These are phyloP conservation scores for Linurgus olivaceus DNA, from an alignment of 2,797 vertebrate species.

Conservation along the genomic window DNA sequence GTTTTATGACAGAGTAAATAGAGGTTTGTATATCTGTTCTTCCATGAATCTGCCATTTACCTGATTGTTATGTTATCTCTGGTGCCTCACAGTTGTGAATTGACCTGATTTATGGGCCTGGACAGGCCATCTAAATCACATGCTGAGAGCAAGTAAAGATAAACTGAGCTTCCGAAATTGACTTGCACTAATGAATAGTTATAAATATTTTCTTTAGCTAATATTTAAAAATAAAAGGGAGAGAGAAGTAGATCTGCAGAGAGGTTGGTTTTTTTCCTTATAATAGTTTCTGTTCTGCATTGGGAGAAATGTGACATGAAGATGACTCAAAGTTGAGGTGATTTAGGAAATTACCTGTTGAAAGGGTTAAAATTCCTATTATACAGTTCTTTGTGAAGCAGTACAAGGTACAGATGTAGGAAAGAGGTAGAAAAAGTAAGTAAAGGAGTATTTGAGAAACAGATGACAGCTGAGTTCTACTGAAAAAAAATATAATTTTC, in stretches of 20 bases:
- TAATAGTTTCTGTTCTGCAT: background rate
- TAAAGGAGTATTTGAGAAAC: background rate
- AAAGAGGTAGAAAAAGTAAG: background rate
- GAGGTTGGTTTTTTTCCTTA: background rate
- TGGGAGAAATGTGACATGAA: background rate
- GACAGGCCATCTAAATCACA: background rate
- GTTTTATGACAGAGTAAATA: background rate
- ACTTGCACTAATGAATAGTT: background rate
- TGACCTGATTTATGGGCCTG: background rate
- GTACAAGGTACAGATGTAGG: background rate
- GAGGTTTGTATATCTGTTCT: background rate
- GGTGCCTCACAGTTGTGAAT: background rate
- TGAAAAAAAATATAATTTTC: background rate
- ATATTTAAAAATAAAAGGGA: background rate
- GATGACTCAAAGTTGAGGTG: background rate
- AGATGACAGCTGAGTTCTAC: background rate
- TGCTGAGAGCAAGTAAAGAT: background rate
- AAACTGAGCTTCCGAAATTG: background rate
- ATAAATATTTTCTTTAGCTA: background rate
- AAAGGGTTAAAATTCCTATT: background rate
- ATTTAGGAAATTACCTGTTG: background rate
- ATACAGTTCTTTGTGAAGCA: background rate
- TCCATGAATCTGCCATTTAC: background rate
- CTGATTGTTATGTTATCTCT: background rate
- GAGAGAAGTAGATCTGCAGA: background rate